A percentile compares a stretch with the other conserved stretches of the same genome.
These are phyloP conservation scores for Ganaspis sp. DNA, from an alignment of 1,140 invertebrate genomes.

Conservation along the genomic window DNA sequence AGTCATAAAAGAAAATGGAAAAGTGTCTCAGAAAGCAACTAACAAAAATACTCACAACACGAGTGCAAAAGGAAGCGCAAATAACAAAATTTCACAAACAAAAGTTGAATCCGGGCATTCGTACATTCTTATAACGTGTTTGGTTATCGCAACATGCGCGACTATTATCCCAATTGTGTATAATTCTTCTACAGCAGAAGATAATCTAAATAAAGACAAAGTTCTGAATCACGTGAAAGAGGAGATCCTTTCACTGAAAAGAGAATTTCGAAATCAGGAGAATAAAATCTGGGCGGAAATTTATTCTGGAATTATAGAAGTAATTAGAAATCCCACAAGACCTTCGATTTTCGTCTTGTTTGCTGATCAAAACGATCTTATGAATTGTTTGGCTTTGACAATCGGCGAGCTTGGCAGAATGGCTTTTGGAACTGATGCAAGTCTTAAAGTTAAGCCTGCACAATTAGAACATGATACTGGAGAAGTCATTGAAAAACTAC, in stretches of 20 bases:
- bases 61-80: too few relatives aligned
- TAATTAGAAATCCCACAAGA: conserved; percentile 47
- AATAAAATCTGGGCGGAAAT: conserved; percentile 59
- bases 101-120: too few relatives aligned
- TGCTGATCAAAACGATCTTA: conserved; percentile 51
- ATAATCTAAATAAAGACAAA: not conserved
- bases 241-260: not conserved
- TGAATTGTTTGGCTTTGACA: conserved; percentile 61
- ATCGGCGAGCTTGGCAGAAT: conserved; percentile 55
- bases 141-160: too few relatives aligned
- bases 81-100: too few relatives aligned
- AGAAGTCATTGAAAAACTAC: conserved; percentile 51
- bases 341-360: conserved; percentile 62
- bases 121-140: too few relatives aligned
- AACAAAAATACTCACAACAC: too few relatives aligned
- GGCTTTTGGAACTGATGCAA: conserved; percentile 47
- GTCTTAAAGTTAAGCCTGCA: conserved; percentile 52
- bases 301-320: conserved; percentile 51
- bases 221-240: not conserved
- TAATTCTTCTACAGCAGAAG: not conserved
- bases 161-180: not conserved
- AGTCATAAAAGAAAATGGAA: too few relatives aligned
- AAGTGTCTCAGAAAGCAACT: too few relatives aligned
- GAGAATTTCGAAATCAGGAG: conserved; percentile 48
- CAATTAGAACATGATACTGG: conserved; percentile 60